Evolutionary conservation across 23 tunicate species (phyloP).

Genomic region (Trididemnum nubilum): DNA sequence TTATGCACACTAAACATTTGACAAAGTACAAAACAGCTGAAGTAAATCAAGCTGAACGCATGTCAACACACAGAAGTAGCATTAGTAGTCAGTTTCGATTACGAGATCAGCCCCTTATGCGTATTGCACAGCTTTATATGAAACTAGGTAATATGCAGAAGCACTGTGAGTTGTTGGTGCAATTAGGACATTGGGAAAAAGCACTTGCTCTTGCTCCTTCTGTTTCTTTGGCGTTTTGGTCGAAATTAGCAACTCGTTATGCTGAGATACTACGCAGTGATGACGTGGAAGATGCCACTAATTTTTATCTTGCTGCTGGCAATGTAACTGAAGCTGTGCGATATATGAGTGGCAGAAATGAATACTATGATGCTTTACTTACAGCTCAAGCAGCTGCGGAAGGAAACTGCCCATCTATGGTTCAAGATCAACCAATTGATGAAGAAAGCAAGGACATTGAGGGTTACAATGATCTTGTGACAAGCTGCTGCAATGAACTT

Average conservation of each 20-base stretch:
- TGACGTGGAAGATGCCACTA: slow-evolving; percentile 42
- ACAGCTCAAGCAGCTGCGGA: slow-evolving; percentile 70
- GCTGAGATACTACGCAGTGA: slow-evolving; percentile 44
- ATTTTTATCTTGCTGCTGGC: slow-evolving; percentile 61
- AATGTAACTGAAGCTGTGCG: slow-evolving; percentile 43
- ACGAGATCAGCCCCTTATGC: slow-evolving; percentile 45
- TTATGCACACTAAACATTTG: slow-evolving; percentile 76
- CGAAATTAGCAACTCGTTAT: slow-evolving; percentile 45
- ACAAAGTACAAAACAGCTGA: slow-evolving; percentile 84
- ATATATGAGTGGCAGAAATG: slow-evolving; percentile 36
- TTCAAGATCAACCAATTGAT: neutral
- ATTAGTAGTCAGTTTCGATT: slow-evolving; percentile 28
- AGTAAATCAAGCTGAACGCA: slow-evolving; percentile 57
- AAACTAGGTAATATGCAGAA: slow-evolving; percentile 64
- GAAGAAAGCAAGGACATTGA: too few species aligned
- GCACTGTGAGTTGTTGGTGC: slow-evolving; percentile 70
- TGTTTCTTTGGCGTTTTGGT: slow-evolving; percentile 75
- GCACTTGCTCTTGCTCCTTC: slow-evolving; percentile 90
- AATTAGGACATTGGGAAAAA: slow-evolving; percentile 73
- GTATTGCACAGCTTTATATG: slow-evolving; percentile 56
- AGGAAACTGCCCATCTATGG: slow-evolving; percentile 39
- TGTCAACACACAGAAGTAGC: slow-evolving; percentile 33
- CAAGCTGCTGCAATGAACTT: slow-evolving; percentile 36
- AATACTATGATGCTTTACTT: slow-evolving; percentile 79
- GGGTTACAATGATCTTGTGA: slow-evolving; percentile 24